Conservation (phyloP, 2,797 vertebrate genomes). For the Ispidina lecontei region DNA sequence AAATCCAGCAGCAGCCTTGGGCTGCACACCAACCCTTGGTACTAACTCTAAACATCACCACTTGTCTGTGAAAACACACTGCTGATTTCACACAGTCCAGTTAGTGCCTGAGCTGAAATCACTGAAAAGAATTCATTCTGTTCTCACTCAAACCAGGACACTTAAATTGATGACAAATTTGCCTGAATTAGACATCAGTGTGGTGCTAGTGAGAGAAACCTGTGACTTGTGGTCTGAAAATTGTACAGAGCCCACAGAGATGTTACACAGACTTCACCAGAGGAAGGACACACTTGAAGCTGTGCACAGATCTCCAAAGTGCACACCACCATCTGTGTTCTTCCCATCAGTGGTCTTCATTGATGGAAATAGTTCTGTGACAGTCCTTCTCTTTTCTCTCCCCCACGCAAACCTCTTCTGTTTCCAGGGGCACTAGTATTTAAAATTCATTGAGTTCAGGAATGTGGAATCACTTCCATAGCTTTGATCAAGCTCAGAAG, state of each 20-base stretch:
- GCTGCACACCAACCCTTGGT: no score
- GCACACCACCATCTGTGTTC: neutral
- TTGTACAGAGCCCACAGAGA: neutral
- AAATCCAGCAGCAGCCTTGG: no score
- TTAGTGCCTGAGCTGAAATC: no score
- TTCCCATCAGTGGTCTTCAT: neutral
- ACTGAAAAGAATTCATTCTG: no score
- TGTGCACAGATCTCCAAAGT: neutral
- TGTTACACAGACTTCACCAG: neutral
- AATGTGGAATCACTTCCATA: neutral
- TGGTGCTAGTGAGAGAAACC: neutral
- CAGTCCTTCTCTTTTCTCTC: neutral
- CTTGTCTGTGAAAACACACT: no score
- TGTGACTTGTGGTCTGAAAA: neutral
- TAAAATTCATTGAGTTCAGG: constrained; percentile 23
- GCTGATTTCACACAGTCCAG: no score
- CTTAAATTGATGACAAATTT: neutral
- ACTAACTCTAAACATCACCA: no score
- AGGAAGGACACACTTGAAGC: neutral
- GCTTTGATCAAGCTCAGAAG: constrained; percentile 21
- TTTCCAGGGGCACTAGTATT: neutral
- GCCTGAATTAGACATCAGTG: neutral
- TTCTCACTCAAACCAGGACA: no score
- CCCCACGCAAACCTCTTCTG: neutral
- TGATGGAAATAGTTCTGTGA: neutral